Percentiles rank a stretch among this genome's conserved stretches.
These are phyloP conservation scores for Asteroscopus sphinx DNA, from an alignment of 2,888 invertebrate species.

Conservation along the genomic window DNA sequence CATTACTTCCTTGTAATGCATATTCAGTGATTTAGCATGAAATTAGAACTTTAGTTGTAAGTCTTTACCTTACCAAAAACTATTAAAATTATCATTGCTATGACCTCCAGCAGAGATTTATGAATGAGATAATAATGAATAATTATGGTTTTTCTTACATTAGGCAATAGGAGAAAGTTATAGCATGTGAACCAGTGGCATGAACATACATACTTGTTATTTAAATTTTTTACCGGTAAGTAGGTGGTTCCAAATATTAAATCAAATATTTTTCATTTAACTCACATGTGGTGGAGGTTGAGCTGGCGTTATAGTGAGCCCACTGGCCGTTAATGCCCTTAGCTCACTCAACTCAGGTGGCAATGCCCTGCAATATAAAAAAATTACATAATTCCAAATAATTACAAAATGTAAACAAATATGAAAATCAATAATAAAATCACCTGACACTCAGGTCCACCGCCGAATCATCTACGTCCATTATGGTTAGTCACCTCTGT, in stretches of 20 bases:
- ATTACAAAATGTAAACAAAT: constrained; percentile 45
- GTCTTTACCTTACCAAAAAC: not conserved
- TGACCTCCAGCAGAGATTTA: constrained; percentile 40
- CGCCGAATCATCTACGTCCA: constrained; percentile 97
- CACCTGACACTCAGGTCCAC: constrained; percentile 97
- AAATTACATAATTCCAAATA: constrained; percentile 60
- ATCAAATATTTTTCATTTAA: constrained; percentile 23
- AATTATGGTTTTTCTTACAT: constrained; percentile 5
- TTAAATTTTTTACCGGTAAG: not conserved
- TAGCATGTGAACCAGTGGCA: not conserved
- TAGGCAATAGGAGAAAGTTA: constrained; percentile 15
- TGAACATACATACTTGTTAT: not conserved
- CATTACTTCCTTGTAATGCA: no score
- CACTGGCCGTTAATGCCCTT: constrained; percentile 90
- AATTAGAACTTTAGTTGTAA: not conserved
- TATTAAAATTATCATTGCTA: constrained; percentile 20
- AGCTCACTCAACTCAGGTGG: constrained; percentile 89
- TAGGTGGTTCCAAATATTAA: not conserved
- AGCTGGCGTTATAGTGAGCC: constrained; percentile 91
- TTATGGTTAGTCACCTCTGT: constrained; percentile 85
- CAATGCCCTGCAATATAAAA: constrained; percentile 74
- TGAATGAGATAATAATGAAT: constrained; percentile 9
- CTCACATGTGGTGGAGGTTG: constrained; percentile 89
- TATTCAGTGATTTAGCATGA: no score
- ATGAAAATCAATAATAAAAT: constrained; percentile 54